Evolutionary conservation across 2,888 invertebrate genomes (phyloP).

Genomic region (Folsomia manolachei): DNA sequence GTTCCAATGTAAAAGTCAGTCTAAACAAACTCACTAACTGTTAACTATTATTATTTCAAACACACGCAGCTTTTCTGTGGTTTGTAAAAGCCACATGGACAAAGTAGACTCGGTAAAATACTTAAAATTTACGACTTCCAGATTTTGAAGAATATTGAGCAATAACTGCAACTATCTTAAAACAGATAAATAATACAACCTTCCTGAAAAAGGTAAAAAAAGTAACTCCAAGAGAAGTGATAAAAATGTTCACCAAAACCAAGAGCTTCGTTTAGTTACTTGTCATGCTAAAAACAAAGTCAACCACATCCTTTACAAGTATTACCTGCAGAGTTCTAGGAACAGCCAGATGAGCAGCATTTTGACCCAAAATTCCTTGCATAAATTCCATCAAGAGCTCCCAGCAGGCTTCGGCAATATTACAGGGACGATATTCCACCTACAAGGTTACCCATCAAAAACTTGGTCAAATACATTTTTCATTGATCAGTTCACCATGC

Average conservation of each 20-base stretch:
- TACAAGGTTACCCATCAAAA: constrained; percentile 40
- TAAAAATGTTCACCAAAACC: not conserved
- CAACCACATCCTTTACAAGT: too few species aligned
- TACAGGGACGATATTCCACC: constrained; percentile 89
- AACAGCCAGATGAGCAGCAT: constrained; percentile 68
- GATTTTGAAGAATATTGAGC: not conserved
- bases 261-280: too few species aligned
- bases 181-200: too few species aligned
- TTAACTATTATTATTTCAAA: too few species aligned
- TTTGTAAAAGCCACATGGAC: too few species aligned
- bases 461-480: not conserved
- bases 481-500: not conserved
- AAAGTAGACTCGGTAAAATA: too few species aligned
- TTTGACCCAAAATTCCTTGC: constrained; percentile 76
- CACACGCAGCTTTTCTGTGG: too few species aligned
- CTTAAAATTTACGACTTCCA: too few species aligned
- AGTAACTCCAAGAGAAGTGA: not conserved
- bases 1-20: too few species aligned
- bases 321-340: constrained; percentile 68
- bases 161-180: not conserved
- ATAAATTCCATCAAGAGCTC: constrained; percentile 86
- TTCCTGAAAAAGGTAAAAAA: not conserved
- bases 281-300: too few species aligned
- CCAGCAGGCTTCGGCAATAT: constrained; percentile 85
- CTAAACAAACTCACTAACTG: too few species aligned